A percentile compares a stretch with the other conserved stretches of the same genome.
Evolutionary conservation across 2,888 invertebrate genomes (phyloP).

Genomic region (Eupithecia subumbrata): DNA sequence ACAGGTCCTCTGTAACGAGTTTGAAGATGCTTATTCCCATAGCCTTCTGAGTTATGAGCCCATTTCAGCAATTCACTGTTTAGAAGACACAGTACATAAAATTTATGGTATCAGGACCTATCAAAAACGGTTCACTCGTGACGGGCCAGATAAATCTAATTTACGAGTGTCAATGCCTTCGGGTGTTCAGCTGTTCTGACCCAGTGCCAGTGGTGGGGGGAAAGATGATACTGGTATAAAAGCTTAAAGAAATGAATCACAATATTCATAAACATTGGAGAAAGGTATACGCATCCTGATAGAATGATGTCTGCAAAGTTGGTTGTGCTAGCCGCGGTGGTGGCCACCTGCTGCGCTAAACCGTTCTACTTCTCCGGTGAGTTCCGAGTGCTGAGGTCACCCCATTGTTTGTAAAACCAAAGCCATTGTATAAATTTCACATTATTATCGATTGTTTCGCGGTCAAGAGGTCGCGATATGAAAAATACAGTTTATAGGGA

Average conservation of each 20-base stretch:
- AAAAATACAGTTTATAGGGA: slow-evolving; percentile 21
- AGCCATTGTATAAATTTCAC: slow-evolving; percentile 15
- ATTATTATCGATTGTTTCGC: slow-evolving; percentile 22
- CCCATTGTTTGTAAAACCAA: slow-evolving; percentile 32
- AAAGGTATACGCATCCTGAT: slow-evolving; percentile 62
- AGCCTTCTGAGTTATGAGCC: slow-evolving; percentile 40
- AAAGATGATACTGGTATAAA: slow-evolving; percentile 71
- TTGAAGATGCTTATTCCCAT: slow-evolving; percentile 11
- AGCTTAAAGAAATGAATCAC: slow-evolving; percentile 70
- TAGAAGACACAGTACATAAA: slow-evolving; percentile 50
- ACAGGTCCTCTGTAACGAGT: slow-evolving; percentile 24
- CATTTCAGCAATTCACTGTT: slow-evolving; percentile 51
- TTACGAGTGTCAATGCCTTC: slow-evolving; percentile 73
- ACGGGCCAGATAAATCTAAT: slow-evolving; percentile 64
- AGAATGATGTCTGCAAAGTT: slow-evolving; percentile 65
- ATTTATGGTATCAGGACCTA: slow-evolving; percentile 64
- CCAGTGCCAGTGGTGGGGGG: slow-evolving; percentile 68
- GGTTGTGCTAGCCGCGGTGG: slow-evolving; percentile 57
- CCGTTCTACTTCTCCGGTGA: slow-evolving; percentile 66
- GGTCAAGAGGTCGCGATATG: slow-evolving; percentile 31
- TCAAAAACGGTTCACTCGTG: slow-evolving; percentile 70
- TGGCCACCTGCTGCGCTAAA: slow-evolving; percentile 61
- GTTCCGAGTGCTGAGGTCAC: slow-evolving; percentile 30
- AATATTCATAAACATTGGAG: slow-evolving; percentile 67
- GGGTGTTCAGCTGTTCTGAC: slow-evolving; percentile 60